Base-by-base conservation (phyloP, 1,140 invertebrate species). In the Drosophila subobscura region DNA sequence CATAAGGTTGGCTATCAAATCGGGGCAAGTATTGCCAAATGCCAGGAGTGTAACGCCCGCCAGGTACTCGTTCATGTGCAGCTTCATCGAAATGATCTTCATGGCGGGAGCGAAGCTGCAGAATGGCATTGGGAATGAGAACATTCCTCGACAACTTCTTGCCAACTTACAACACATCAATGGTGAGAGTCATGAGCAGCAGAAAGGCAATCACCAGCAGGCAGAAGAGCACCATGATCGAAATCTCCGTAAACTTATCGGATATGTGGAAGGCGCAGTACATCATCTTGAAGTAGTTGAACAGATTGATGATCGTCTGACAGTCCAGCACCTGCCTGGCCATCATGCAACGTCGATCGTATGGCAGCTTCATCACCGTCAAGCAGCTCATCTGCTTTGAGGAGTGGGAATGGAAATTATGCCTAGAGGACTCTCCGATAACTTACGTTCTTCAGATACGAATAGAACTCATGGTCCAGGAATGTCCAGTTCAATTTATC, bases 1-100 rank as follows among this genome's bases (percentile, higher is more conserved):
- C 79, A 81, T 74, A 1, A 77, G 4, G 22, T 81, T 81, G 8
- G 70, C 63, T 5, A 81, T 46, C 0, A 83, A 22, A 10, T 81
- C 79, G 0, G 79, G 52, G n/a, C 60, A 33, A 0, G 64, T 44
- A 40, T 77, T 83, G 5, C 79, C 79, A 5, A 83, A 47, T 12
- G 72, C 64, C 56, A 81, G 25, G 0, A 81, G 12, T 4, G 73
- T 74, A 1, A 68, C 59, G 1, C 79, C 79, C 7, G 78, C 59
- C 20, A 81, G n/a, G 25, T 81, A 77, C 51, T 81, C 78, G 25
- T 67, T 81, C 78, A 81, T 70, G 2, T 58, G 29, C 10, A 77
- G 16, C 16, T 66, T 73, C 6, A 59, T 2, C 0, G 63, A 52
- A 4, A 77, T 33, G 6, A 81, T 77, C 25, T 70, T 83, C 1